Evolutionary conservation across 2,797 vertebrate species (phyloP).

Genomic region (Pampus argenteus): DNA sequence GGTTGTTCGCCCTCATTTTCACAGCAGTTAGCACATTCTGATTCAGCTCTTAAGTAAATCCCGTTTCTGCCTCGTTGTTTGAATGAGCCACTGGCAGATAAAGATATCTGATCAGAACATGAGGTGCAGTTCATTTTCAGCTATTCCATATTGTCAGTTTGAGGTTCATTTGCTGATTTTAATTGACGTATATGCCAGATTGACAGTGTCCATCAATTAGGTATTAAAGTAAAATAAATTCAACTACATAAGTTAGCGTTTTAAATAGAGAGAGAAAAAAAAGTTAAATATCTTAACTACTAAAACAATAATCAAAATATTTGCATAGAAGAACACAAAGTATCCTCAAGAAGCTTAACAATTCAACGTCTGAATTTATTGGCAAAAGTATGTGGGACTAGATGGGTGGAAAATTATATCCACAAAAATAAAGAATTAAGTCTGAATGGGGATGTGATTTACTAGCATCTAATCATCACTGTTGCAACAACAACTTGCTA

Average conservation of each 20-base stretch:
- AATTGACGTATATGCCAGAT: neutral
- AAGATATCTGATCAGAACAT: conserved; percentile 36
- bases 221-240: conserved; percentile 3
- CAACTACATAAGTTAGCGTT: neutral
- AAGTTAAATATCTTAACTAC: conserved; percentile 6
- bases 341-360: neutral
- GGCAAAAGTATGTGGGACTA: neutral
- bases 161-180: conserved; percentile 1
- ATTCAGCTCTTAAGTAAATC: conserved; percentile 66
- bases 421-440: neutral
- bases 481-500: conserved; percentile 19
- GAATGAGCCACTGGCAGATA: conserved; percentile 42
- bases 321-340: neutral
- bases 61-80: conserved; percentile 43
- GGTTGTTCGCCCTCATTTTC: conserved; percentile 75
- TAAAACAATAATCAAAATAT: neutral
- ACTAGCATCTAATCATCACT: conserved; percentile 1
- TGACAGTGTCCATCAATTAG: conserved; percentile 17
- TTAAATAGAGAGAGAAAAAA: neutral
- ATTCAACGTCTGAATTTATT: neutral
- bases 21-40: conserved; percentile 75
- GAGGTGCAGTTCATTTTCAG: conserved; percentile 4
- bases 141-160: conserved; percentile 1
- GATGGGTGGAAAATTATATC: neutral
- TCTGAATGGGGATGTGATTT: neutral